Conservation (phyloP, 1,140 invertebrate species). For the Lepidostoma basale region DNA sequence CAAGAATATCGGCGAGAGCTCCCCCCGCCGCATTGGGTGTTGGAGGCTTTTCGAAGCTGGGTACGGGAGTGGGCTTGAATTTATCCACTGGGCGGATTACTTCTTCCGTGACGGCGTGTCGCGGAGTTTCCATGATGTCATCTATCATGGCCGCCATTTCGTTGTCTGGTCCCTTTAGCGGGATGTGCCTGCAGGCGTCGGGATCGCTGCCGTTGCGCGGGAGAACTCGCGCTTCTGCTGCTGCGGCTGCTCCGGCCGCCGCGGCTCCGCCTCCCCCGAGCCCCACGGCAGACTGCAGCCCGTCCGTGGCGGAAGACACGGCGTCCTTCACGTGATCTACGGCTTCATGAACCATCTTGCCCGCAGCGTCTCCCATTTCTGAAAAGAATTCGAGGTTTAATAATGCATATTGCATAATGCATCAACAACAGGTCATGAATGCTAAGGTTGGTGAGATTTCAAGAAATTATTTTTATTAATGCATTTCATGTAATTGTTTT, state of each 20-base stretch:
- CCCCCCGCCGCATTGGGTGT: slow-evolving; percentile 34
- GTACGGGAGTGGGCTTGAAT: slow-evolving; percentile 42
- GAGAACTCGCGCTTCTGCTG: not conserved
- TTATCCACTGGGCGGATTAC: slow-evolving; percentile 20
- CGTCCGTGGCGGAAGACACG: slow-evolving; percentile 32
- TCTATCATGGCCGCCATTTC: slow-evolving; percentile 21
- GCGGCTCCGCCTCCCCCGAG: not conserved
- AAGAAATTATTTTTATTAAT: too few species aligned
- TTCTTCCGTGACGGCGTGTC: slow-evolving; percentile 16
- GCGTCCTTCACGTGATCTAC: slow-evolving; percentile 42
- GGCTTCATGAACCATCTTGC: slow-evolving; percentile 31
- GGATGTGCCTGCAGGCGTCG: slow-evolving; percentile 25
- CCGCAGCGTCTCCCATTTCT: slow-evolving; percentile 41
- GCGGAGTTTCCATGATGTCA: slow-evolving; percentile 34
- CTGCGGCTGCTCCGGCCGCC: not conserved
- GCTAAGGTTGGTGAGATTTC: too few species aligned
- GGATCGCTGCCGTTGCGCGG: not conserved
- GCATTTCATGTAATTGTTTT: too few species aligned
- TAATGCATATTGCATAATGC: too few species aligned
- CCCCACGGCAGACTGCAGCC: slow-evolving; percentile 17
- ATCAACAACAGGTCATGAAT: too few species aligned
- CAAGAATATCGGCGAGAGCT: slow-evolving; percentile 35
- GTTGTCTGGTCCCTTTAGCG: slow-evolving; percentile 2
- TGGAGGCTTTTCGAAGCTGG: slow-evolving; percentile 43
- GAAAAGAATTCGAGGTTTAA: slow-evolving; percentile 4